Base-by-base conservation (phyloP, 2,888 invertebrate genomes). In the Drosophila longiperda region DNA sequence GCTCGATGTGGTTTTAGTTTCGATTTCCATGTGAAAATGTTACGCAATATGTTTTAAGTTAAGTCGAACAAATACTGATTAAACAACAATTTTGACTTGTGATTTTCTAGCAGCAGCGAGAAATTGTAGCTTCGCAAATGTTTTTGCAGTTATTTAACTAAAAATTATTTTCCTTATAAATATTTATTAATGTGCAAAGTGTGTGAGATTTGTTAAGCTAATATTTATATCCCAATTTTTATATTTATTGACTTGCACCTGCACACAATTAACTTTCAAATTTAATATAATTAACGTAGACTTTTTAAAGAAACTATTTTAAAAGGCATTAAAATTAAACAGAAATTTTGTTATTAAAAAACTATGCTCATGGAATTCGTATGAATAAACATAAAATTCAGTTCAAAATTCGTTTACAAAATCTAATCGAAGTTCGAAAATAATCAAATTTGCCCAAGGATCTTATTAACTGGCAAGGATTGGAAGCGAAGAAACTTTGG, bases 341-440 rank as follows among this genome's bases (percentile, higher is more conserved):
- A 32, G 23, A 32, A 20, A 26, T 29, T 11, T 23, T 11, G 7
- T 8, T 2, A 8, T 23, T 7, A 7, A 9, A 29, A 15, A 64
- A 33, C 11, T 6, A 20, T 20, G n/a, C 11, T 20, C 26, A 33
- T 6, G 40, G 49, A 38, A 4, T 17, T 50, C 5, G 9, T 36
- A 36, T 17, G 11, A 15, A 23, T 23, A 32, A 23, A 45, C 54
- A 26, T 6, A 17, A 26, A 52, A 45, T 45, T 52, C 26, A 36
- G 49, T 50, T 40, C 3, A 38, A 55, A 55, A 48, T 50, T 57
- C 40, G 33, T 38, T 52, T 26, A 17, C 48, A 58, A 36, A 54
- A 45, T 12, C 42, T 34, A 67, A 58, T 67, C 63, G 33, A 66
- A 58, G 20, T 63, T 75, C 59, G 52, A 61, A 61, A 54, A 36